A percentile compares a stretch with the other conserved stretches of the same genome.
Conservation (phyloP, 2,797 vertebrate species). For the Rhabdomys pumilio region DNA sequence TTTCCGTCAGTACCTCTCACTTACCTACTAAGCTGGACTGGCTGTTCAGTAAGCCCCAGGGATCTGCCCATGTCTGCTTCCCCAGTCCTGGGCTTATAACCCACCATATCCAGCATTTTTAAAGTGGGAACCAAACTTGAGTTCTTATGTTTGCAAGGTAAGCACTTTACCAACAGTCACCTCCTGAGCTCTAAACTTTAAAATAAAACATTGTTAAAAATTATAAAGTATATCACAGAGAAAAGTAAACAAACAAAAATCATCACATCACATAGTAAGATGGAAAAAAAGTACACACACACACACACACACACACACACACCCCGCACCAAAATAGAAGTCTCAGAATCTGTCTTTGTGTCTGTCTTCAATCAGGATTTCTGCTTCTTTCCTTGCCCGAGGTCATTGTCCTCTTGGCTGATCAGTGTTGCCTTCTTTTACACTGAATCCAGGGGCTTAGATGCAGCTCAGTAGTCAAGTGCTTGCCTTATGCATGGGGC, state of each 20-base stretch:
- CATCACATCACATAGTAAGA: neutral
- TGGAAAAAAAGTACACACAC: neutral
- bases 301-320: neutral
- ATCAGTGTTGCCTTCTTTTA: neutral
- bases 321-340: neutral
- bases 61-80: neutral
- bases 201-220: neutral
- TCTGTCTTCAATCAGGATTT: neutral
- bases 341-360: neutral
- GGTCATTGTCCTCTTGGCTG: neutral
- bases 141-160: neutral
- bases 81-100: neutral
- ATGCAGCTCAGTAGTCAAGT: neutral
- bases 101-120: neutral
- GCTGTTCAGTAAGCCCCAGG: neutral
- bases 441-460: neutral
- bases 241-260: neutral
- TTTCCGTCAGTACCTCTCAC: neutral
- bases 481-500: neutral
- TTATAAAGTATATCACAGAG: constrained; percentile 36
- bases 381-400: neutral
- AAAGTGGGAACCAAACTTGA: neutral
- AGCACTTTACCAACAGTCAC: neutral
- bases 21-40: neutral
- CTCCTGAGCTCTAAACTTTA: neutral